Percentiles rank a stretch among this genome's conserved stretches.
phyloP scores from a whole-genome alignment of 2,113 vertebrate genomes.

The Odontophorus gujanensis region DNA sequence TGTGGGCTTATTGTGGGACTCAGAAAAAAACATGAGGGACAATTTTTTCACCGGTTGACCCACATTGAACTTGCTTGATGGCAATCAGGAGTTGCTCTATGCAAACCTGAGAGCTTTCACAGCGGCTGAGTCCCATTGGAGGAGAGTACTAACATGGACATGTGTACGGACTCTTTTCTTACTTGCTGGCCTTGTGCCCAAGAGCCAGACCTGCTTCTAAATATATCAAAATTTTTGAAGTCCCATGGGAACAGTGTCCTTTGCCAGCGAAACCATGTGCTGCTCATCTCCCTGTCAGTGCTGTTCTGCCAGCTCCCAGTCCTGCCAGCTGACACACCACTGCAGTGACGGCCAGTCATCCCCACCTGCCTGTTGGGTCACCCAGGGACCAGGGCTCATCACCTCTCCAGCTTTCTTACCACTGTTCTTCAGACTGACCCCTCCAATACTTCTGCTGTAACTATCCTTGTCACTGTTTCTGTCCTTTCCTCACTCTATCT shows the following conservation, averaged over 20 bases:
- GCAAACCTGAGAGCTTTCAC: neutral
- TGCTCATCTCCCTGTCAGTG: slow-evolving; percentile 1
- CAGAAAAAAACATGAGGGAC: neutral
- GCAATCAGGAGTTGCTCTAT: neutral
- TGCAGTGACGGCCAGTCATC: neutral
- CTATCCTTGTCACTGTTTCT: neutral
- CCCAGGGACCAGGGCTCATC: neutral
- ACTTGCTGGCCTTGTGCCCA: slow-evolving; percentile 47
- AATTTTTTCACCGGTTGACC: neutral
- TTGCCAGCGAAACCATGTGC: slow-evolving; percentile 50
- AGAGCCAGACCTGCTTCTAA: slow-evolving; percentile 63
- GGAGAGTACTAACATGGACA: slow-evolving; percentile 34
- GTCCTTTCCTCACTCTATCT: neutral
- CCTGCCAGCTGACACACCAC: slow-evolving; percentile 12
- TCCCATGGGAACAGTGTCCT: slow-evolving; percentile 41
- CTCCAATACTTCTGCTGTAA: neutral
- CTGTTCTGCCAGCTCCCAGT: neutral
- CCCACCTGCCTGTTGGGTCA: neutral
- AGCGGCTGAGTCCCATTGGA: neutral
- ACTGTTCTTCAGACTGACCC: neutral
- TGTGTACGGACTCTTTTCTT: slow-evolving; percentile 18
- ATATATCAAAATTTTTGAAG: slow-evolving; percentile 47
- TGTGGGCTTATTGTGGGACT: neutral
- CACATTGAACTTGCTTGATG: neutral
- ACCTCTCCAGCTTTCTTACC: neutral